Evolutionary conservation across 1,140 invertebrate genomes (phyloP).

Genomic region (Hyles euphorbiae): DNA sequence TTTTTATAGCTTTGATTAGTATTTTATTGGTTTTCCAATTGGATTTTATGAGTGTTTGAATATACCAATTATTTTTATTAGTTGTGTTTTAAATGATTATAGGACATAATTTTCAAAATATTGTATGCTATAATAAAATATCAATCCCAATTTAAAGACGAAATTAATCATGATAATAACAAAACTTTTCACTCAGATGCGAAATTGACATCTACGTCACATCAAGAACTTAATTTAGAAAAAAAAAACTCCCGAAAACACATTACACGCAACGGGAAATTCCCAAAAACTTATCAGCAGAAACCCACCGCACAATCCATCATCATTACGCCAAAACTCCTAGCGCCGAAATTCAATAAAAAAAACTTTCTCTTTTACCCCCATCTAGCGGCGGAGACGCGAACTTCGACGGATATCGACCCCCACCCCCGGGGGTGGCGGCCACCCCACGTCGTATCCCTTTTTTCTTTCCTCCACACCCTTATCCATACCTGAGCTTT

Average conservation of each 20-base stretch:
- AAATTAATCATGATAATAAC: constrained; percentile 2
- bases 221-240: constrained; percentile 46
- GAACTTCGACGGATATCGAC: constrained; percentile 36
- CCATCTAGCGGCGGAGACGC: constrained; percentile 58
- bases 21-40: too few relatives aligned
- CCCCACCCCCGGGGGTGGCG: constrained; percentile 36
- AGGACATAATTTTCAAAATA: too few relatives aligned
- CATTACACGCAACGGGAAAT: constrained; percentile 61
- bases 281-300: constrained; percentile 67
- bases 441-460: constrained; percentile 65
- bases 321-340: constrained; percentile 71
- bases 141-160: too few relatives aligned
- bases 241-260: constrained; percentile 55
- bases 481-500: constrained; percentile 72
- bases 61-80: too few relatives aligned
- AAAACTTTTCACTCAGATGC: not conserved
- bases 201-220: constrained; percentile 39
- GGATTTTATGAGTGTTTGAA: too few relatives aligned
- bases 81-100: too few relatives aligned
- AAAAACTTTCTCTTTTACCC: constrained; percentile 60
- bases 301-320: constrained; percentile 69
- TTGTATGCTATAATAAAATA: too few relatives aligned
- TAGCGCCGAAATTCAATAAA: constrained; percentile 66
- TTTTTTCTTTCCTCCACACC: constrained; percentile 71
- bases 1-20: too few relatives aligned